Conservation (phyloP, 2,797 vertebrate genomes). For the Hyperoplus immaculatus region DNA sequence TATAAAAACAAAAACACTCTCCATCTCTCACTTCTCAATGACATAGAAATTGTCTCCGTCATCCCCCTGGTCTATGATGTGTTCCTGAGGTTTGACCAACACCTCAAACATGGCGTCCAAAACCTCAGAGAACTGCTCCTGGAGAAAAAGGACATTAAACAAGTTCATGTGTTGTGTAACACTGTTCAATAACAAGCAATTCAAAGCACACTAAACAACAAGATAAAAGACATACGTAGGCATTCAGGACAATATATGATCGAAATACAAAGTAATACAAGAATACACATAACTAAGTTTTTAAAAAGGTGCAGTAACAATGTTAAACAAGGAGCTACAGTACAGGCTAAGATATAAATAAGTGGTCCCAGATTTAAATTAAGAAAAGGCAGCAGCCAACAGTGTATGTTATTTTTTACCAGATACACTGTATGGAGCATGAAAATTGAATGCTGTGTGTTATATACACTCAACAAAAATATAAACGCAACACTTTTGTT, state of each 20-base stretch:
- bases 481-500: no score
- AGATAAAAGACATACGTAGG: no score
- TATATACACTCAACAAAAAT: no score
- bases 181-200: background rate
- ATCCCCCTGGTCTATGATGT: constrained; percentile 96
- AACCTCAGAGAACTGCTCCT: constrained; percentile 96
- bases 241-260: background rate
- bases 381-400: background rate
- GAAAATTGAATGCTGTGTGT: background rate
- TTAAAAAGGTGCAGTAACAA: background rate
- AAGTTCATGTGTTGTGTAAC: fast-evolving
- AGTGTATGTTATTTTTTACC: background rate
- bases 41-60: constrained; percentile 98
- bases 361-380: background rate
- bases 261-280: background rate
- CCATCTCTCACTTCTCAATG: constrained; percentile 87
- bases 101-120: constrained; percentile 98
- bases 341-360: background rate
- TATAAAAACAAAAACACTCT: background rate
- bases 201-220: background rate
- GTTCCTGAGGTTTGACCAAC: constrained; percentile 90
- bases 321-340: background rate
- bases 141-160: background rate
- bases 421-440: background rate
- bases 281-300: background rate